Evolutionary conservation across 2,888 invertebrate genomes (phyloP).

Genomic region (Tillus elongatus): DNA sequence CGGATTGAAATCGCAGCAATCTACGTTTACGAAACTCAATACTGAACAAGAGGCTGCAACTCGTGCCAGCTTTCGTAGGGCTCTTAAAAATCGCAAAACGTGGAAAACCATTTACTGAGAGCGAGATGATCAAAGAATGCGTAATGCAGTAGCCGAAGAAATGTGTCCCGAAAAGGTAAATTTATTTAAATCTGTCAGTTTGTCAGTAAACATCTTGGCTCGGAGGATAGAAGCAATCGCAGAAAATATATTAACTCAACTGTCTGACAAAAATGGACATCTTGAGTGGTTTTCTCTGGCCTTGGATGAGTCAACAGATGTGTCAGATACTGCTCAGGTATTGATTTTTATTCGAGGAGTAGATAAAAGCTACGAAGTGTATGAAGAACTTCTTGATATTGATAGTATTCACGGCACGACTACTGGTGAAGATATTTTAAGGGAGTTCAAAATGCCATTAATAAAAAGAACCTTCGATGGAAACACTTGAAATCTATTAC

Average conservation of each 20-base stretch:
- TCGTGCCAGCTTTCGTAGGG: too few relatives aligned
- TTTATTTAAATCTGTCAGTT: slow-evolving; percentile 23
- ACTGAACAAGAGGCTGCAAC: too few relatives aligned
- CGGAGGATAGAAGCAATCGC: slow-evolving; percentile 19
- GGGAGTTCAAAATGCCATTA: slow-evolving; percentile 18
- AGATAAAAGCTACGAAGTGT: too few relatives aligned
- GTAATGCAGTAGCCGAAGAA: slow-evolving; percentile 24
- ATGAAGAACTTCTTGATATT: too few relatives aligned
- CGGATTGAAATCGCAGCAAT: too few relatives aligned
- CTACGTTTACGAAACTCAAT: too few relatives aligned
- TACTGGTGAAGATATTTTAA: slow-evolving; percentile 19
- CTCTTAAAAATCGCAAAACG: slow-evolving; percentile 22
- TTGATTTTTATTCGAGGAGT: too few relatives aligned
- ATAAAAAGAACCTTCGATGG: slow-evolving; percentile 19
- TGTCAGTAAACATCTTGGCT: slow-evolving; percentile 23
- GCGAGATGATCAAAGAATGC: slow-evolving; percentile 26
- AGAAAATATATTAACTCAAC: too few relatives aligned
- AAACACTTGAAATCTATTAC: slow-evolving; percentile 24
- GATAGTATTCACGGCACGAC: slow-evolving; percentile 24
- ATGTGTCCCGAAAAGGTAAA: too few relatives aligned
- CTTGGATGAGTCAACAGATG: slow-evolving; percentile 24
- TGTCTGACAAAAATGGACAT: slow-evolving; percentile 17
- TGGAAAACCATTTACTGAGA: slow-evolving; percentile 25
- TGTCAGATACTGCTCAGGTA: too few relatives aligned
- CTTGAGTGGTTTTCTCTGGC: slow-evolving; percentile 24